phyloP scores from a whole-genome alignment of 2,113 vertebrate species.

The Conger conger region DNA sequence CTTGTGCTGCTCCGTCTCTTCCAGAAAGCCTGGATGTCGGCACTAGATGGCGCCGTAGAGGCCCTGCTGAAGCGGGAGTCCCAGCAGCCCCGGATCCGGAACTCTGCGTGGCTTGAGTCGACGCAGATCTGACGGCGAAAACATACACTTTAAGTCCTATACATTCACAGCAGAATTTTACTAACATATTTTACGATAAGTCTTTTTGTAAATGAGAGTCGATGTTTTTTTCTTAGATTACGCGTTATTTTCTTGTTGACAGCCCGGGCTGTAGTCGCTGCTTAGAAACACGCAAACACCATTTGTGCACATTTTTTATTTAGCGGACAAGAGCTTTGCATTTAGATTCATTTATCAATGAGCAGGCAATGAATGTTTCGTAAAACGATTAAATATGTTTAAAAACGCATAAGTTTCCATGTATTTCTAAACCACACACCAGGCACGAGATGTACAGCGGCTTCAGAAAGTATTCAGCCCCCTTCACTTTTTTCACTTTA shows the following conservation, averaged over 20 bases:
- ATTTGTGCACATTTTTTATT: neutral
- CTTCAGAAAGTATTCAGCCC: no score
- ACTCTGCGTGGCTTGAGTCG: slow-evolving; percentile 68
- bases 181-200: neutral
- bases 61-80: slow-evolving; percentile 63
- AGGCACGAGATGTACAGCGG: no score
- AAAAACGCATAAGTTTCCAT: neutral
- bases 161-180: neutral
- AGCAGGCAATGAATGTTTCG: neutral
- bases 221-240: neutral
- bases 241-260: neutral
- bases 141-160: neutral
- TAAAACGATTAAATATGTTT: neutral
- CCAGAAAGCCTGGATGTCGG: slow-evolving; percentile 82
- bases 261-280: neutral
- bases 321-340: neutral
- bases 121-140: slow-evolving; percentile 66
- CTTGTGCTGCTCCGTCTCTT: slow-evolving; percentile 39
- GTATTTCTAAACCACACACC: neutral
- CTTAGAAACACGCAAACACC: neutral
- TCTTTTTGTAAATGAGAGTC: slow-evolving; percentile 11
- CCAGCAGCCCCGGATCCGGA: slow-evolving; percentile 56
- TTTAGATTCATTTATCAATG: neutral
- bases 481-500: no score
- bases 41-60: slow-evolving; percentile 74